Evolutionary conservation across 2,888 invertebrate species (phyloP), one percentile per base, ranked within the genome.

Genomic region (Trissoscelio sp.): DNA sequence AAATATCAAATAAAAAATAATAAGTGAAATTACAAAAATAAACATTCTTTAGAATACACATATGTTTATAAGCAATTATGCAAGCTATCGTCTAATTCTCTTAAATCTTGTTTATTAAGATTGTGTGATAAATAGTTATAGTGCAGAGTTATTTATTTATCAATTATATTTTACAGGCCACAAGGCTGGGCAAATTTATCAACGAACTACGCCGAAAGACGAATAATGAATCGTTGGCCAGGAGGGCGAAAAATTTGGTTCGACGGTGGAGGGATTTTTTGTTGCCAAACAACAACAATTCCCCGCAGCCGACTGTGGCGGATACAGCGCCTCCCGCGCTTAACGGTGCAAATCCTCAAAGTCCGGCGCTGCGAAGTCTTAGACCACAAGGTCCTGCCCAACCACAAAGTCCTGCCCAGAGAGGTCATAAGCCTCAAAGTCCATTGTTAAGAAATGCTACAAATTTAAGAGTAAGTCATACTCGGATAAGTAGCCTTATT

Each of bases 221-320:
- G 44, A 94, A 93, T 77, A 96, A 97, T 91, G 96, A 97, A 85
- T 94, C 94, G 79, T 93, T 98, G 91, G 97, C 98, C 66, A 95
- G 96, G 88, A 94, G 98, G 85, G 97, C 97, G 74, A 98, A 98
- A 92, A 96, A 96, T 90, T 93, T 98, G 91, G 95, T 98, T 73
- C 97, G 97, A 88, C 94, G 96, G 92, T 98, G 98, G 98, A 95
- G 98, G 87, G 96, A 96, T 92, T 94, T 97, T 92, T 95, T 98
- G 87, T 96, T 88, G 64, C 95, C 95, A 16, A 78, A 88, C 73
- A 85, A 87, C 55, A 87, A 89, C 77, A 24, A 24, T 24, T 84
- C 90, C 64, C 87, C 89, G 70, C 90, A 91, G 70, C 88, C 90
- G 22, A 88, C 88, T 69, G 88, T 86, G 64, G 88, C 89, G 51